Evolutionary conservation across 2,797 vertebrate species (phyloP).

Genomic region (Nyctalus aviator): DNA sequence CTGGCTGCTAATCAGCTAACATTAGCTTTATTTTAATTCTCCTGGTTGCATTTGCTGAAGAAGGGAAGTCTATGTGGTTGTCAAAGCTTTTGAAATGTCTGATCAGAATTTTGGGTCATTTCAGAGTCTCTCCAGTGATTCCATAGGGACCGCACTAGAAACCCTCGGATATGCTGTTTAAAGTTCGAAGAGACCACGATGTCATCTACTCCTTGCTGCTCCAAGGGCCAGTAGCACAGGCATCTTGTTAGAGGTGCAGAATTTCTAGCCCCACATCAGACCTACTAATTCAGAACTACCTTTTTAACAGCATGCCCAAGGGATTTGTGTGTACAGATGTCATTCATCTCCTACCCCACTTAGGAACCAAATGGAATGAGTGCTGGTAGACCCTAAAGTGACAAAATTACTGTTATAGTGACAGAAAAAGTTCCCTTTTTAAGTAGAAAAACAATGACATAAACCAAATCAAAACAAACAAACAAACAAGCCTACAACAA

Average conservation of each 20-base stretch:
- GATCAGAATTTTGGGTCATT: not conserved
- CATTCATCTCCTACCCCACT: not conserved
- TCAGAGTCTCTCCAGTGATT: not conserved
- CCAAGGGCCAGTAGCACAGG: not conserved
- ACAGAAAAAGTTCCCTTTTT: conserved; percentile 3
- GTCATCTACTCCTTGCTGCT: not conserved
- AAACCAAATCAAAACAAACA: not conserved
- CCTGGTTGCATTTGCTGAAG: conserved; percentile 24
- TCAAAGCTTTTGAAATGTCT: not conserved
- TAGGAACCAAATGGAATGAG: not conserved
- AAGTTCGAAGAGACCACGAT: not conserved
- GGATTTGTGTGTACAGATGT: too few relatives aligned
- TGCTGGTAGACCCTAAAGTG: not conserved
- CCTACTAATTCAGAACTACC: not conserved
- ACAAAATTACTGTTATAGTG: not conserved
- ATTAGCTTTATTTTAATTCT: not conserved
- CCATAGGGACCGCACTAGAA: not conserved
- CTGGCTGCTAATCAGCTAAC: conserved; percentile 26
- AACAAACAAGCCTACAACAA: not conserved
- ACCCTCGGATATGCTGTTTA: not conserved
- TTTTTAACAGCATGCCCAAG: not conserved
- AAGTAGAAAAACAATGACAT: conserved; percentile 34
- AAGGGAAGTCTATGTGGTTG: not conserved
- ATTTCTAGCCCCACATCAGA: not conserved
- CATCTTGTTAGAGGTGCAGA: not conserved